phyloP scores from a whole-genome alignment of 2,797 vertebrate species.

The Potorous gilbertii region DNA sequence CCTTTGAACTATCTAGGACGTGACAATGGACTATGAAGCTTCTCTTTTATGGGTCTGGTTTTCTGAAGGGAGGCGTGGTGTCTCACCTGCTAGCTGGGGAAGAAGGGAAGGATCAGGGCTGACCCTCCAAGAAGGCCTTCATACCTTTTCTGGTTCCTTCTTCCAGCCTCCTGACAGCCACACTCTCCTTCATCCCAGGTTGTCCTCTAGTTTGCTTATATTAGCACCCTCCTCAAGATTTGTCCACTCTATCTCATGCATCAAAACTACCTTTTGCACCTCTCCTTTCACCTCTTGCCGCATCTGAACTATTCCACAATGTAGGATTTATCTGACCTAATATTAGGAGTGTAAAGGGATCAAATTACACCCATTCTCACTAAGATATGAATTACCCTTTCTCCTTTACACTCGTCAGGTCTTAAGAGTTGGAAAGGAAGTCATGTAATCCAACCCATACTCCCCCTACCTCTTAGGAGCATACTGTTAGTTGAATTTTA shows the following conservation, averaged over 20 bases:
- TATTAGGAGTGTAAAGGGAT: conserved; percentile 11
- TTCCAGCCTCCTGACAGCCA: background rate
- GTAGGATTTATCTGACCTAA: background rate
- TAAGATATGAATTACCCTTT: background rate
- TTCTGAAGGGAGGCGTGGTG: conserved; percentile 41
- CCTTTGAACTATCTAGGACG: background rate
- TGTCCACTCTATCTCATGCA: background rate
- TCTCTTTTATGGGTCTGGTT: background rate
- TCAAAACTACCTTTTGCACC: conserved; percentile 20
- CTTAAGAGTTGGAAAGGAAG: conserved; percentile 33
- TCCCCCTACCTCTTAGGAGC: background rate
- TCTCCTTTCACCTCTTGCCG: conserved; percentile 35
- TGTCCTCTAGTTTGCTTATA: conserved; percentile 7
- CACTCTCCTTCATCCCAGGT: background rate
- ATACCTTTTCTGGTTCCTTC: background rate
- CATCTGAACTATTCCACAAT: background rate
- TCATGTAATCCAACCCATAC: background rate
- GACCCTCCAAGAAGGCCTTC: conserved; percentile 26
- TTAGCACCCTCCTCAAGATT: background rate
- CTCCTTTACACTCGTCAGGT: background rate
- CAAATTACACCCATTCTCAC: conserved; percentile 21
- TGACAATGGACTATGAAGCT: background rate
- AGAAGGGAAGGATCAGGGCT: conserved; percentile 34
- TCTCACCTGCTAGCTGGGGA: conserved; percentile 37
- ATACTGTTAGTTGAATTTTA: background rate